Conservation (phyloP, 2,888 invertebrate genomes). For the Lypha dubia region DNA sequence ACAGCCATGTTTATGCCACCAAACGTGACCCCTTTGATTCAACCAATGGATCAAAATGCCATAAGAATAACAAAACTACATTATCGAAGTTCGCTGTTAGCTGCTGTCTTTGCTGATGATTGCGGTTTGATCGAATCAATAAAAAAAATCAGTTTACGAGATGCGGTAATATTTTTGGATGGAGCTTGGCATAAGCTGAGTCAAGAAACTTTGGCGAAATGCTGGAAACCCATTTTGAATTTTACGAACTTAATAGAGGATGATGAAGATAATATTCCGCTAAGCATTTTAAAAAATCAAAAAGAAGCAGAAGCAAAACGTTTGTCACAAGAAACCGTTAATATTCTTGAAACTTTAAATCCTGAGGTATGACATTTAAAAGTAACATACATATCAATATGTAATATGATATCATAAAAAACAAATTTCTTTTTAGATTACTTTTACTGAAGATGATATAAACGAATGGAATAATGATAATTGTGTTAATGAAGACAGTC, state of each 20-base stretch:
- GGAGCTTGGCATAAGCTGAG: no score
- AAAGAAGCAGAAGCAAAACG: no score
- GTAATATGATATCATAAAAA: neutral
- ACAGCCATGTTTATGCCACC: neutral
- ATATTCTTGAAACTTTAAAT: slow-evolving; percentile 5
- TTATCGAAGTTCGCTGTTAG: neutral
- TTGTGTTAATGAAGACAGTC: no score
- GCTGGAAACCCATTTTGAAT: slow-evolving; percentile 1
- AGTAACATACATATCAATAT: slow-evolving; percentile 8
- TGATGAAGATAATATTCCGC: slow-evolving; percentile 1
- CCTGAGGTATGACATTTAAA: slow-evolving; percentile 5
- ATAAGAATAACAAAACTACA: no score
- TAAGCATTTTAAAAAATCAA: no score
- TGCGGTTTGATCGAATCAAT: slow-evolving; percentile 13
- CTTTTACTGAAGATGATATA: neutral
- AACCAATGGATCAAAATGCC: neutral
- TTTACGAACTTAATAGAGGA: slow-evolving; percentile 5
- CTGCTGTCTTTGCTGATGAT: neutral
- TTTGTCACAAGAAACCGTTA: neutral
- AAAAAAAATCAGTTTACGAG: slow-evolving; percentile 10
- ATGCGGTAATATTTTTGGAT: slow-evolving; percentile 1
- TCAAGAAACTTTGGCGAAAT: neutral
- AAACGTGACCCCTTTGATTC: neutral
- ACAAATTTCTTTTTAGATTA: neutral
- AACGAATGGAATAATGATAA: slow-evolving; percentile 8